Evolutionary conservation across 1,140 invertebrate species (phyloP).

Genomic region (Sipha flava): DNA sequence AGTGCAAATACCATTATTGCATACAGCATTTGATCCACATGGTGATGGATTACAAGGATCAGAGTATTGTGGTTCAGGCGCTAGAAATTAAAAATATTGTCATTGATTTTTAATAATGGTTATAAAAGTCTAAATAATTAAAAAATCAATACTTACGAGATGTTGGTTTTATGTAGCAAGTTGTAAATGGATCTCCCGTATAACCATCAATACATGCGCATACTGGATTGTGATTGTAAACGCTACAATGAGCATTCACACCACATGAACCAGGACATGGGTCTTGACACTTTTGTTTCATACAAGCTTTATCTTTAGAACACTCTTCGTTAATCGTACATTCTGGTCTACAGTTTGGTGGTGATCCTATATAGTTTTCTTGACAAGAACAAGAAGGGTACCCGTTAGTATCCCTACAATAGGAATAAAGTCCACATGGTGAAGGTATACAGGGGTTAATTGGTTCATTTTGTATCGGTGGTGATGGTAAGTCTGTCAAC

Average conservation of each 20-base stretch:
- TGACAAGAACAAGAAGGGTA: slow-evolving; percentile 52
- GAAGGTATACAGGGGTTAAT: slow-evolving; percentile 45
- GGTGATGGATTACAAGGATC: slow-evolving; percentile 65
- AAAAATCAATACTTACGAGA: slow-evolving; percentile 43
- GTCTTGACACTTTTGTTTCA: slow-evolving; percentile 50
- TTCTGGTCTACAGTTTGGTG: slow-evolving; percentile 49
- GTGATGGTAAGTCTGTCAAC: slow-evolving; percentile 40
- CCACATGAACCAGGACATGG: slow-evolving; percentile 52
- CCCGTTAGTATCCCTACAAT: slow-evolving; percentile 51
- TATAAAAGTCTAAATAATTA: slow-evolving; percentile 31
- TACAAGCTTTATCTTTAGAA: slow-evolving; percentile 47
- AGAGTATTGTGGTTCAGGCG: slow-evolving; percentile 44
- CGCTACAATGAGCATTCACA: slow-evolving; percentile 54
- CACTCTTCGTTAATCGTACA: slow-evolving; percentile 51
- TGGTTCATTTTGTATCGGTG: slow-evolving; percentile 36
- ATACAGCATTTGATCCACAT: slow-evolving; percentile 62
- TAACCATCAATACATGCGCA: slow-evolving; percentile 58
- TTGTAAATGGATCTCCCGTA: slow-evolving; percentile 63
- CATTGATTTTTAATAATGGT: not conserved
- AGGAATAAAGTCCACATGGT: slow-evolving; percentile 54
- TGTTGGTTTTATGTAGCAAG: slow-evolving; percentile 48
- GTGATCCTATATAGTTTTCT: slow-evolving; percentile 44
- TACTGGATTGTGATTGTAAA: slow-evolving; percentile 56
- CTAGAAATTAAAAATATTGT: slow-evolving; percentile 34
- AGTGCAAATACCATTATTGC: slow-evolving; percentile 51